These are phyloP conservation scores for Periophthalmus magnuspinnatus DNA, from an alignment of 2,797 vertebrate species.

Conservation along the genomic window DNA sequence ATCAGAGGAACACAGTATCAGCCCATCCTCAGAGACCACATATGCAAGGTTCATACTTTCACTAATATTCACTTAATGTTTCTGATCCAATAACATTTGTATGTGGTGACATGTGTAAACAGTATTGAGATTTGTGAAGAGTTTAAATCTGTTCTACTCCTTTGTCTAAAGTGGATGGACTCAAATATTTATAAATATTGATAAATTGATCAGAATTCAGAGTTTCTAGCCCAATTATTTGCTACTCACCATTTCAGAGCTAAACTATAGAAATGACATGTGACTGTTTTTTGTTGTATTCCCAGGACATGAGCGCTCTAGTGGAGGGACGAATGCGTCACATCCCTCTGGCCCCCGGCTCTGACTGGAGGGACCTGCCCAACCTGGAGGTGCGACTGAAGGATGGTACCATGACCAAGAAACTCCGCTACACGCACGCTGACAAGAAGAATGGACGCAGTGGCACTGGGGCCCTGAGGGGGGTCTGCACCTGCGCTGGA, in stretches of 20 bases:
- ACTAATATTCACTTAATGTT: background rate
- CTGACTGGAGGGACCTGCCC: constrained; percentile 96
- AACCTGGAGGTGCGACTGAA: constrained; percentile 91
- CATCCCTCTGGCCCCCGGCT: constrained; percentile 92
- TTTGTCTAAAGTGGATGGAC: too few relatives aligned
- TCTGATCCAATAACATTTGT: too few relatives aligned
- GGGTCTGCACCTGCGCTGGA: constrained; percentile 90
- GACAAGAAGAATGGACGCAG: constrained; percentile 92
- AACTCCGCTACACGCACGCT: constrained; percentile 86
- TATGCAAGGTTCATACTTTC: constrained; percentile 87
- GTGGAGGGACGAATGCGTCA: constrained; percentile 95
- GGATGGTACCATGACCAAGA: constrained; percentile 87
- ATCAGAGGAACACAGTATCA: constrained; percentile 95
- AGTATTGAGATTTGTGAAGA: too few relatives aligned
- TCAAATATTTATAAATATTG: too few relatives aligned
- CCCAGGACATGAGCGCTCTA: constrained; percentile 94
- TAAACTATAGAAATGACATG: background rate
- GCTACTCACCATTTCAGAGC: background rate
- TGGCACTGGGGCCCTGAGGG: constrained; percentile 82
- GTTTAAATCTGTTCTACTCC: too few relatives aligned
- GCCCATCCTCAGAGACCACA: constrained; percentile 95
- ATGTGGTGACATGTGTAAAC: too few relatives aligned
- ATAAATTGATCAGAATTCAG: too few relatives aligned
- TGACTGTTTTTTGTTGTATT: background rate
- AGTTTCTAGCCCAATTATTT: background rate